Conservation (phyloP, 2,888 invertebrate genomes). For the Agrotis exclamationis region DNA sequence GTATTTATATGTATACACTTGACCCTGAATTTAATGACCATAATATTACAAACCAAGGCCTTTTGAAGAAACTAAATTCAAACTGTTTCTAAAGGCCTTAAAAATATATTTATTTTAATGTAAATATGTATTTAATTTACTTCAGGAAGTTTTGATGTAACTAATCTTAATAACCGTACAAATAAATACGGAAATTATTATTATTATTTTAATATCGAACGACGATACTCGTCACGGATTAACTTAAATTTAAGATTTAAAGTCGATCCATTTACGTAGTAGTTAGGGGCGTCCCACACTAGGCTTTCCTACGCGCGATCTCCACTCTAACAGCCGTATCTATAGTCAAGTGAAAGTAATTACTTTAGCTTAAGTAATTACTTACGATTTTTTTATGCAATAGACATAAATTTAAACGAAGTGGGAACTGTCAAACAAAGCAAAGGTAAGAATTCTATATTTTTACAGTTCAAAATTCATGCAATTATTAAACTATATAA, state of each 20-base stretch:
- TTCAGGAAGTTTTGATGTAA: slow-evolving; percentile 58
- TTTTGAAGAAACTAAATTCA: slow-evolving; percentile 33
- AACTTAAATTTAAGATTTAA: not conserved
- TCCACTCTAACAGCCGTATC: too few species aligned
- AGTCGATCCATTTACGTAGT: too few species aligned
- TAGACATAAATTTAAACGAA: too few species aligned
- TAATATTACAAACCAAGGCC: slow-evolving; percentile 49
- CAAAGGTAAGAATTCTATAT: too few species aligned
- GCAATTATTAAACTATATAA: too few species aligned
- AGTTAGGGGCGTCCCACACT: too few species aligned
- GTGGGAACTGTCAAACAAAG: too few species aligned
- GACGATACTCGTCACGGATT: slow-evolving; percentile 24
- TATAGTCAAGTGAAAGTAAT: too few species aligned
- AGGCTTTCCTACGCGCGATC: too few species aligned
- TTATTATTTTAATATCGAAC: slow-evolving; percentile 13
- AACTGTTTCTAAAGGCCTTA: slow-evolving; percentile 38
- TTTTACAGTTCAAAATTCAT: too few species aligned
- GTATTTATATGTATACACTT: slow-evolving; percentile 25
- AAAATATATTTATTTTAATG: slow-evolving; percentile 17
- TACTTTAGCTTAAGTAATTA: too few species aligned
- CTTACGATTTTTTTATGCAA: too few species aligned
- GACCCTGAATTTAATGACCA: slow-evolving; percentile 58
- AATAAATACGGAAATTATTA: slow-evolving; percentile 21
- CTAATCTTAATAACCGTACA: slow-evolving; percentile 37
- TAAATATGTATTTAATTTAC: slow-evolving; percentile 31